Evolutionary conservation across 92 coral and sea anemone genomes (phyloP), one percentile per base, ranked within the genome.

Genomic region (Ricordea florida): DNA sequence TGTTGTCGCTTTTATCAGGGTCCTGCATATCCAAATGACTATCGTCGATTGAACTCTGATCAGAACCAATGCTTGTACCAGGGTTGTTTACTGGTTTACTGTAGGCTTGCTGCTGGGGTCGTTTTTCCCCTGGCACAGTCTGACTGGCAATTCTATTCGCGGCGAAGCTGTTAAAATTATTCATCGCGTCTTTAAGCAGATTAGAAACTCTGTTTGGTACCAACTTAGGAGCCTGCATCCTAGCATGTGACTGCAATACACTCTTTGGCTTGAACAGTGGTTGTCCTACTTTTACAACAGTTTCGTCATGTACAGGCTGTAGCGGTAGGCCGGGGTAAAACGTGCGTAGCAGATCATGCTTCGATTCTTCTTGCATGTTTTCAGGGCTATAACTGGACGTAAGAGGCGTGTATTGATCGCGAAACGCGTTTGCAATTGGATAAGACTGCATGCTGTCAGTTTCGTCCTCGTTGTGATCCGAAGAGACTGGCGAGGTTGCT

Each of bases 21-120:
- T 70, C 77, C 22, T 65, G 77, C 77, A 70, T 70, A 32, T 53
- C 77, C 11, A 55, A 63, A 52, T 52, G 77, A 3, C 38, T 7
- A 25, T 73, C 80, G 18, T 63, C 82, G 34, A 35, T 20, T 18
- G 69, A 36, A 6, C 20, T 61, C 2, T 11, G 44, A 23, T 30
- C 21, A 0, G 8, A 58, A 25, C 29, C 29, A 59, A 30, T 3
- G 31, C 32, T 31, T 16, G 15, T 36, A 2, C 1, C 25, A 32
- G 70, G 46, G 22, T 24, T 38, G 8, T 2, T 10, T 3, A 13
- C 49, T 2, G 49, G 47, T 55, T 26, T 70, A 13, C 42, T 53
- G 64, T 22, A 27, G 13, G 29, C 25, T 31, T 53, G 40, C 4
- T 41, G 77, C 56, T 38, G 27, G 26, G 15, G 27, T 17, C 21